Evolutionary conservation across 2,888 invertebrate species (phyloP).

Genomic region (Trilocha varians): DNA sequence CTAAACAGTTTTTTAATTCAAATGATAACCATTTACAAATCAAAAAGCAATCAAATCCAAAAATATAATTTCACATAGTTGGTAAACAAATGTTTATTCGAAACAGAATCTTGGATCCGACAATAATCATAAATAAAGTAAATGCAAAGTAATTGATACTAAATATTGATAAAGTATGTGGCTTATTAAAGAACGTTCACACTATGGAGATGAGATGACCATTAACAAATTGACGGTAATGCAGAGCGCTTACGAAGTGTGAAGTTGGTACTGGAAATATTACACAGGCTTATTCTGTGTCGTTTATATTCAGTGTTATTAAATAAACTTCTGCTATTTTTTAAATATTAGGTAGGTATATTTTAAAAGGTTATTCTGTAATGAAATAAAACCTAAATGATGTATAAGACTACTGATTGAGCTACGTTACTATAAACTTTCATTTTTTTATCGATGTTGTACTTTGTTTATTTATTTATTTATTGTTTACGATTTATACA

Average conservation of each 20-base stretch:
- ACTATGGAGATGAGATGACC: constrained; percentile 43
- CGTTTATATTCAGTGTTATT: neutral
- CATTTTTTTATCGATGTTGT: no score
- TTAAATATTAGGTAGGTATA: no score
- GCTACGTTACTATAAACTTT: no score
- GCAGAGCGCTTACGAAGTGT: constrained; percentile 24
- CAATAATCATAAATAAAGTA: neutral
- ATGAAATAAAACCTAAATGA: no score
- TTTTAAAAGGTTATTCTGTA: no score
- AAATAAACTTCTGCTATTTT: no score
- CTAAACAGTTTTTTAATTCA: no score
- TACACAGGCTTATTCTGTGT: constrained; percentile 6
- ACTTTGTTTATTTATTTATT: no score
- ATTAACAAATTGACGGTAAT: constrained; percentile 60
- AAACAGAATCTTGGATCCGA: neutral
- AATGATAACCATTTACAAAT: no score
- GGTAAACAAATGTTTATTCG: neutral
- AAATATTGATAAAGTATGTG: constrained; percentile 12
- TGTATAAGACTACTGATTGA: no score
- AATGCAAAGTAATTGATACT: neutral
- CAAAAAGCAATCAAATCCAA: no score
- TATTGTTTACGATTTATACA: no score
- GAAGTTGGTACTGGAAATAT: constrained; percentile 2
- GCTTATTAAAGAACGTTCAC: constrained; percentile 37
- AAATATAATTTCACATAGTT: neutral